phyloP scores from a whole-genome alignment of 2,113 vertebrate genomes.

The Caracal caracal region DNA sequence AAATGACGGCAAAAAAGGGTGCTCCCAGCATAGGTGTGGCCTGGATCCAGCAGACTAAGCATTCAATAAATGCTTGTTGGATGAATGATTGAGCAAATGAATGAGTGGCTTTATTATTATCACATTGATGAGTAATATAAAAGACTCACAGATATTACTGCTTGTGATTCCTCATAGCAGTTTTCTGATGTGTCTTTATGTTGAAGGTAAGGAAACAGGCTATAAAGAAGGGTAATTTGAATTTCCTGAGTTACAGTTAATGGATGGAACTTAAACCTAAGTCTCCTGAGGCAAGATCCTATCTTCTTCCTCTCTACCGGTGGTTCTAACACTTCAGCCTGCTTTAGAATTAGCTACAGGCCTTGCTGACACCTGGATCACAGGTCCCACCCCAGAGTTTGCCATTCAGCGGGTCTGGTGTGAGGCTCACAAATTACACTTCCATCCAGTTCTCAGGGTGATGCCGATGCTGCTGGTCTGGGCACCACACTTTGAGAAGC shows the following conservation, averaged over 20 bases:
- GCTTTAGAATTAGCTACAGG: background rate
- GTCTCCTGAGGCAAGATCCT: background rate
- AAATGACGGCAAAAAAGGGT: background rate
- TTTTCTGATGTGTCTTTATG: background rate
- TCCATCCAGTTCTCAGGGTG: background rate
- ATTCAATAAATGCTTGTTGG: background rate
- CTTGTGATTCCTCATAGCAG: background rate
- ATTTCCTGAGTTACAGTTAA: background rate
- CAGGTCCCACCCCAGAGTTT: background rate
- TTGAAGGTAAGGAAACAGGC: background rate
- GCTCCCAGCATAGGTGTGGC: background rate
- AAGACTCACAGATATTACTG: background rate
- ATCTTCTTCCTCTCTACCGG: background rate
- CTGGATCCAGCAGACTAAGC: background rate
- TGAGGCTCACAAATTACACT: background rate
- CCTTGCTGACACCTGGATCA: background rate
- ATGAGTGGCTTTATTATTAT: background rate
- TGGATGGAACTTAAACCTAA: background rate
- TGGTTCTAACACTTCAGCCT: background rate
- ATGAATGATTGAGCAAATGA: background rate
- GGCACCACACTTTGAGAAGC: background rate
- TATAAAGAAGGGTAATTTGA: background rate
- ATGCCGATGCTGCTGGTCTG: background rate
- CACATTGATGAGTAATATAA: background rate
- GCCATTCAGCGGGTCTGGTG: background rate